phyloP scores from a whole-genome alignment of 2,797 vertebrate genomes.

The Channa striata region DNA sequence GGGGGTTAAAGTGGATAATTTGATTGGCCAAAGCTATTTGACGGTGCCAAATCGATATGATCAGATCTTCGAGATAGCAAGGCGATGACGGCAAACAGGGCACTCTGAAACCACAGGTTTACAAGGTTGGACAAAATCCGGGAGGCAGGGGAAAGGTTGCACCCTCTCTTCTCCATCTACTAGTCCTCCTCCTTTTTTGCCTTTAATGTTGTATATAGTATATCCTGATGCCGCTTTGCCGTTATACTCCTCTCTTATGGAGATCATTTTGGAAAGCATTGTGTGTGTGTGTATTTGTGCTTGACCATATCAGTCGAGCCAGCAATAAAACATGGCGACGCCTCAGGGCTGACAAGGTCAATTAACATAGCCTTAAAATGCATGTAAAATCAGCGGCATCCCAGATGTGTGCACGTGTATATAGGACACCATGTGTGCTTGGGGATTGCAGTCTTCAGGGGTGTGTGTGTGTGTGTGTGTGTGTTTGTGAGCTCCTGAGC shows the following conservation, averaged over 20 bases:
- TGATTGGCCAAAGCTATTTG: conserved; percentile 74
- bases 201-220: background rate
- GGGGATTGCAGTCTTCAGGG: conserved; percentile 64
- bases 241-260: conserved; percentile 6
- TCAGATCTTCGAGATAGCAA: conserved; percentile 69
- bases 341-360: conserved; percentile 58
- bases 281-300: conserved; percentile 7
- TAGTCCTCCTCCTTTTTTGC: conserved; percentile 18
- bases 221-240: conserved; percentile 15
- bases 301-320: conserved; percentile 18
- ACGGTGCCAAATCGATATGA: conserved; percentile 72
- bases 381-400: conserved; percentile 25
- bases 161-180: conserved; percentile 14
- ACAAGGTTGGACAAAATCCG: conserved; percentile 59
- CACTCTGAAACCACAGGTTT: conserved; percentile 75
- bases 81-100: conserved; percentile 67
- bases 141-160: conserved; percentile 38
- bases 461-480: conserved; percentile 52
- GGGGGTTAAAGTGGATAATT: conserved; percentile 72
- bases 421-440: conserved; percentile 20
- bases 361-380: conserved; percentile 46
- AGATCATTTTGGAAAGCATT: conserved; percentile 12
- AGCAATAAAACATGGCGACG: conserved; percentile 38
- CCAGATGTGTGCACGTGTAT: conserved; percentile 15
- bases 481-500: conserved; percentile 14